Evolutionary conservation across 1,140 invertebrate genomes (phyloP).

Genomic region (Drosophila watanabei): DNA sequence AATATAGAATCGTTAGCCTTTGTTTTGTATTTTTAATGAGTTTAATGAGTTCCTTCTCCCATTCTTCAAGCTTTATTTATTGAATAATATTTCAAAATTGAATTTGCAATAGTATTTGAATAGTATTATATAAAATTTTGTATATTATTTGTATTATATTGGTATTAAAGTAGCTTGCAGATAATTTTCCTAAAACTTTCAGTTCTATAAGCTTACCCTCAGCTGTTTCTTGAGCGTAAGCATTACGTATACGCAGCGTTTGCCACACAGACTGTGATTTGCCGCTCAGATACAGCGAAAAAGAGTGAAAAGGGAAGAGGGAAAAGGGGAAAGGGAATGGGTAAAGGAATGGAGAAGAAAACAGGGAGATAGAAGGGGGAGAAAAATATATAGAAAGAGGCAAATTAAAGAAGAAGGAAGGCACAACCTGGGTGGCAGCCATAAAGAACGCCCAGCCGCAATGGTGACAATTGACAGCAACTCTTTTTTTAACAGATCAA

Average conservation of each 20-base stretch:
- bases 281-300: constrained; percentile 30
- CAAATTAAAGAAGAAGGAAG: background rate
- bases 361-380: background rate
- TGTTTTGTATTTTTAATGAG: too few relatives aligned
- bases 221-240: constrained; percentile 8
- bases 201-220: background rate
- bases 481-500: background rate
- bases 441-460: background rate
- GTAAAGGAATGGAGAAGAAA: background rate
- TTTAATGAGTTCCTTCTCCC: too few relatives aligned
- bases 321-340: background rate
- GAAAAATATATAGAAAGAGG: background rate
- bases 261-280: constrained; percentile 55
- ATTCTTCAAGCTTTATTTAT: too few relatives aligned
- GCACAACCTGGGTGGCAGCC: constrained; percentile 20
- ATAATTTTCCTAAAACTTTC: background rate
- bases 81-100: too few relatives aligned
- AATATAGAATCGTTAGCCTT: too few relatives aligned
- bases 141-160: background rate
- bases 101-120: too few relatives aligned
- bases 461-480: constrained; percentile 18
- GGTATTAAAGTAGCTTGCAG: background rate
- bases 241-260: constrained; percentile 48
- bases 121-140: too few relatives aligned
- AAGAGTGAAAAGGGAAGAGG: background rate